Evolutionary conservation across 2,113 vertebrate genomes (phyloP).

Genomic region (Labeo rohita): DNA sequence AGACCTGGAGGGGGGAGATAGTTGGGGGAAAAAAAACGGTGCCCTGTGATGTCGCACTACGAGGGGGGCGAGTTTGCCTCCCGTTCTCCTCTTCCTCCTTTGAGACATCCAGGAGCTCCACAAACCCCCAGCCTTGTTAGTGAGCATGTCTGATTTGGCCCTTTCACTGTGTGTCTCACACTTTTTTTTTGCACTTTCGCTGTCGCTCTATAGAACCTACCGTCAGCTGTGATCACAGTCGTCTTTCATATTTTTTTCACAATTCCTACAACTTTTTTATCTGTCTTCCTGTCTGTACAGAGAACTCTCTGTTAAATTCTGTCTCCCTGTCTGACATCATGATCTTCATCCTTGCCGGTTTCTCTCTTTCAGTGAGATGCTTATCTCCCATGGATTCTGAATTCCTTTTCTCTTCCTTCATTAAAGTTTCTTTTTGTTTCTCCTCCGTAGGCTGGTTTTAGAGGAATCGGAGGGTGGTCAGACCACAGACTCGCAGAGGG

Average conservation of each 20-base stretch:
- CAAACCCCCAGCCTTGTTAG: conserved; percentile 48
- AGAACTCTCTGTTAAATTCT: background rate
- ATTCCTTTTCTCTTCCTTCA: conserved; percentile 30
- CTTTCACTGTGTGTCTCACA: conserved; percentile 11
- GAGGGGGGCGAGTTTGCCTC: conserved; percentile 50
- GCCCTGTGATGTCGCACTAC: conserved; percentile 57
- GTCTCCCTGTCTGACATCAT: background rate
- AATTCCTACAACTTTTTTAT: background rate
- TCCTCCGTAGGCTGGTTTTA: conserved; percentile 16
- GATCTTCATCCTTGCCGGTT: background rate
- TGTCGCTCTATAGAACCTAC: background rate
- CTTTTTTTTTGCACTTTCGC: conserved; percentile 4
- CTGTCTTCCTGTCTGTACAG: background rate
- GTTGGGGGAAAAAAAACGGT: conserved; percentile 37
- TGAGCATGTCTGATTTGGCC: conserved; percentile 45
- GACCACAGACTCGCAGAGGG: conserved; percentile 43
- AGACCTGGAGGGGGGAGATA: background rate
- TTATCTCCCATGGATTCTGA: conserved; percentile 21
- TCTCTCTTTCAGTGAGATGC: conserved; percentile 11
- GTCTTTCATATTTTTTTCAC: background rate
- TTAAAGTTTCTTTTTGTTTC: conserved; percentile 52
- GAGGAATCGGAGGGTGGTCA: conserved; percentile 6
- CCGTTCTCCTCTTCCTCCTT: conserved; percentile 62
- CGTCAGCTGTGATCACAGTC: conserved; percentile 18
- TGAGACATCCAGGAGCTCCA: conserved; percentile 64